These are phyloP conservation scores for Anguilla pacifica DNA, from an alignment of 2,797 vertebrate genomes.

Conservation along the genomic window DNA sequence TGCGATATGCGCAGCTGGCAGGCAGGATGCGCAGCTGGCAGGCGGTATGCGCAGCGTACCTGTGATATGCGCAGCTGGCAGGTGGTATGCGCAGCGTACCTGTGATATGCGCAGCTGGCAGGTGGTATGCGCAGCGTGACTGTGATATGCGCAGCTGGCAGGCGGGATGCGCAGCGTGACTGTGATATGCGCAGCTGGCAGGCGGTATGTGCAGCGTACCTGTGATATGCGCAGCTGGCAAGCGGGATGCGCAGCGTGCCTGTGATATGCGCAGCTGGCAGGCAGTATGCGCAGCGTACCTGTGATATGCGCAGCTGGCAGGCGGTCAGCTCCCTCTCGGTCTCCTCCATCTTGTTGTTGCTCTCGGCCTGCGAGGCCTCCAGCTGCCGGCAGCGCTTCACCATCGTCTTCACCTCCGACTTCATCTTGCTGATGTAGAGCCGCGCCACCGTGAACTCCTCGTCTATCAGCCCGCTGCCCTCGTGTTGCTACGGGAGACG, in stretches of 20 bases:
- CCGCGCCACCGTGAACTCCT: slow-evolving; percentile 84
- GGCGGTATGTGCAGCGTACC: neutral
- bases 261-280: neutral
- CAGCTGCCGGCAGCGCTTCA: slow-evolving; percentile 84
- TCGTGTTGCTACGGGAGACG: slow-evolving; percentile 73
- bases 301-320: slow-evolving; percentile 84
- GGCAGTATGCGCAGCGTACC: slow-evolving; percentile 53
- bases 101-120: neutral
- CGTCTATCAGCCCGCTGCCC: slow-evolving; percentile 85
- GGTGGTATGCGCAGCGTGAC: neutral
- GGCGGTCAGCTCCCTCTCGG: slow-evolving; percentile 82
- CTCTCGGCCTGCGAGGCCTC: slow-evolving; percentile 81
- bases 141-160: neutral
- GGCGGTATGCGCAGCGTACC: neutral
- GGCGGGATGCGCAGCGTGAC: neutral
- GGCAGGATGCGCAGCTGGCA: too few relatives aligned
- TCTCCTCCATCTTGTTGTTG: slow-evolving; percentile 86
- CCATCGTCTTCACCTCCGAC: slow-evolving; percentile 86
- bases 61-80: neutral
- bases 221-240: neutral
- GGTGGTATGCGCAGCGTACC: neutral
- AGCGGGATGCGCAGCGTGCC: neutral
- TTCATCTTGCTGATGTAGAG: slow-evolving; percentile 90
- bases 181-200: neutral
- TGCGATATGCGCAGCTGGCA: neutral